A percentile compares a stretch with the other conserved stretches of the same genome.
These are phyloP conservation scores for Pachycephala philippinensis DNA, from an alignment of 2,113 vertebrate species.

Conservation along the genomic window DNA sequence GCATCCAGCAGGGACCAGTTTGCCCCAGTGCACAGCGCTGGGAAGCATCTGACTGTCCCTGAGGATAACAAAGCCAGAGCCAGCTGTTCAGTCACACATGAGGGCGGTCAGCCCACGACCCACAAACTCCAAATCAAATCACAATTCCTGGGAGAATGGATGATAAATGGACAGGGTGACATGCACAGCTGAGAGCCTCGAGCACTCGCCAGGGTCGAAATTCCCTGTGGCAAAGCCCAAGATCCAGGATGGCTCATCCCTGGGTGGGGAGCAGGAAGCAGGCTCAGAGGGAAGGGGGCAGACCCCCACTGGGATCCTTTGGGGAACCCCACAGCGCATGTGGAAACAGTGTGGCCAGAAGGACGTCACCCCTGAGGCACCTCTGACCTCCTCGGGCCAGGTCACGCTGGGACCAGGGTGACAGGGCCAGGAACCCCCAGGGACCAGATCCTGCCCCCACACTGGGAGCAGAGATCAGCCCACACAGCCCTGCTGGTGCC, in stretches of 20 bases:
- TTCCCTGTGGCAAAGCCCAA: not conserved
- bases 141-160: not conserved
- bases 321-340: fast-evolving
- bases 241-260: not conserved
- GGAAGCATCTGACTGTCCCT: not conserved
- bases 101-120: not conserved
- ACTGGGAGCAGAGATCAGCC: not conserved
- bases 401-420: fast-evolving
- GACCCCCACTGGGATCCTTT: not conserved
- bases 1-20: not conserved
- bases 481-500: not conserved
- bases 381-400: not conserved
- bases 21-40: not conserved
- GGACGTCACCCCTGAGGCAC: not conserved
- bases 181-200: not conserved
- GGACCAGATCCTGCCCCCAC: not conserved
- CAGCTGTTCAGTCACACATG: not conserved
- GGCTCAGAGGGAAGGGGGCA: not conserved
- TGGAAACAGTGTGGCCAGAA: not conserved
- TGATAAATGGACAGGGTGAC: not conserved
- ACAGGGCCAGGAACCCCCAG: fast-evolving
- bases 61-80: not conserved
- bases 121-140: not conserved
- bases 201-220: not conserved
- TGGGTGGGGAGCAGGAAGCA: not conserved